Evolutionary conservation across 35 echinoderm and acorn worm genomes (phyloP).

Genomic region (Heliocidaris tuberculata): DNA sequence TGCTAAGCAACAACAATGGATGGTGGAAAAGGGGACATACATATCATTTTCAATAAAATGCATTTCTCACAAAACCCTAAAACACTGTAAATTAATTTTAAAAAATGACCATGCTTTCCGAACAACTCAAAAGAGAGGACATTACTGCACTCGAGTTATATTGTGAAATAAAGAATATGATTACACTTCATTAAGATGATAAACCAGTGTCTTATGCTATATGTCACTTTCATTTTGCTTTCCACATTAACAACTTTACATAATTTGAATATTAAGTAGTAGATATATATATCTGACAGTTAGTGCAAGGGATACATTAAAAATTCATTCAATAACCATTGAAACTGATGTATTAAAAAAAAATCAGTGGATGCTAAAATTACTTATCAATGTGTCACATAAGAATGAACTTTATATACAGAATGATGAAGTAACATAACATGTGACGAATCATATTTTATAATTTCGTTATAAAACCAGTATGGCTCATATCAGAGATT

Average conservation of each 20-base stretch:
- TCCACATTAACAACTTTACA: neutral
- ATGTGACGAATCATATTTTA: neutral
- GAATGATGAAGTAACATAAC: neutral
- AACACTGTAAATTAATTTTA: neutral
- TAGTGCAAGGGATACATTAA: too few relatives aligned
- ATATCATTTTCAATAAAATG: neutral
- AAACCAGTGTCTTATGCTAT: neutral
- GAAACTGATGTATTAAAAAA: neutral
- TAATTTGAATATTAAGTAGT: neutral
- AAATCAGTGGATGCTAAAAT: neutral
- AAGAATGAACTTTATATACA: neutral
- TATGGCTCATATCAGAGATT: neutral
- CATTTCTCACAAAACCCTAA: neutral
- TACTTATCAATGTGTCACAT: neutral
- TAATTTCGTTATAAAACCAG: neutral
- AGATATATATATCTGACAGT: neutral
- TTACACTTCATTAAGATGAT: neutral
- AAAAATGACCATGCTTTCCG: neutral
- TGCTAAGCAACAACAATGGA: neutral
- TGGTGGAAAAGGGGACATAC: neutral
- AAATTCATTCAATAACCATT: neutral
- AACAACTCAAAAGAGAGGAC: neutral
- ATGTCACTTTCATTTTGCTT: neutral
- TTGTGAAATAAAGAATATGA: neutral
- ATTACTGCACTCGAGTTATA: neutral